Conservation (phyloP, 2,888 invertebrate genomes). For the Linnaemya tessellans region DNA sequence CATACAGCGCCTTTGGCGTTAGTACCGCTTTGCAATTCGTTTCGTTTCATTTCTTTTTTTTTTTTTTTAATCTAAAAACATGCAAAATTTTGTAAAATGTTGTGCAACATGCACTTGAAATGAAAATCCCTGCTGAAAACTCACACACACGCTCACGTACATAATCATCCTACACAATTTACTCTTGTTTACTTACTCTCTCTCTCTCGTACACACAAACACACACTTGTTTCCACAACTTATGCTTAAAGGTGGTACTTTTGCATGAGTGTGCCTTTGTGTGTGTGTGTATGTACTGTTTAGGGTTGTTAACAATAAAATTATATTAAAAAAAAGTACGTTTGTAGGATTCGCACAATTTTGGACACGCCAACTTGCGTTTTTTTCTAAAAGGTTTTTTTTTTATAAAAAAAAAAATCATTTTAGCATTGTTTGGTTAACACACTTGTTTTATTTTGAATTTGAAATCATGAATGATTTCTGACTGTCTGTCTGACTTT, state of each 20-base stretch:
- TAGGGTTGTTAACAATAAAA: constrained; percentile 58
- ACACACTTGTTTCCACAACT: neutral
- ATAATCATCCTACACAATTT: constrained; percentile 59
- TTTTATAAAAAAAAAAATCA: constrained; percentile 32
- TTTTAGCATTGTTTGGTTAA: constrained; percentile 57
- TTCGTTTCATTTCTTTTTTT: neutral
- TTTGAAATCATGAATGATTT: constrained; percentile 71
- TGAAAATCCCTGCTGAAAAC: constrained; percentile 62
- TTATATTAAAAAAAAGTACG: constrained; percentile 28
- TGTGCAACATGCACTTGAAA: constrained; percentile 73
- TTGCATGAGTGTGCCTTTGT: constrained; percentile 5
- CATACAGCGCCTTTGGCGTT: constrained; percentile 69
- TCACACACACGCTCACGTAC: neutral
- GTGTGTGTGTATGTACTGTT: constrained; percentile 30
- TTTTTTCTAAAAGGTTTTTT: constrained; percentile 60
- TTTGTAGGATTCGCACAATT: constrained; percentile 70
- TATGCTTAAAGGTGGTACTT: constrained; percentile 41
- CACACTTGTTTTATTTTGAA: constrained; percentile 64
- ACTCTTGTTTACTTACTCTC: constrained; percentile 20
- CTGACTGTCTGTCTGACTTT: constrained; percentile 47
- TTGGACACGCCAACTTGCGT: constrained; percentile 72
- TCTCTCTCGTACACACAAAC: neutral
- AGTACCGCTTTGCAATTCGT: constrained; percentile 54
- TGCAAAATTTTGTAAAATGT: constrained; percentile 68
- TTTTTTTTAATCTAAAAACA: constrained; percentile 49